A percentile compares a stretch with the other conserved stretches of the same genome.
phyloP scores from a whole-genome alignment of 2,888 invertebrate species.

The Dasysyrphus albostriatus region DNA sequence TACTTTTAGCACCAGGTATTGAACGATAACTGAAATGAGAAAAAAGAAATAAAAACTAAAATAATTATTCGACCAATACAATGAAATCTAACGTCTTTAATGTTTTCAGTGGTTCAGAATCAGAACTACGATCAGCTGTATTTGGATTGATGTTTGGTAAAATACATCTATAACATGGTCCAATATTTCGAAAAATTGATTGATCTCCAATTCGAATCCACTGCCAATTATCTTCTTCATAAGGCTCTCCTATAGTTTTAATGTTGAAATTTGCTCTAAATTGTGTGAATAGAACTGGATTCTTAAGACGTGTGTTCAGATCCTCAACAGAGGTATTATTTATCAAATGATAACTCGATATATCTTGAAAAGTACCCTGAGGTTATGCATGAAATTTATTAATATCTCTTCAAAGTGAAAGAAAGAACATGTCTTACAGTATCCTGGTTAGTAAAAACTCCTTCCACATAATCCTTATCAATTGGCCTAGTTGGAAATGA shows the following conservation, averaged over 20 bases:
- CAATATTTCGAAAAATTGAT: constrained; percentile 78
- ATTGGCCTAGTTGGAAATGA: constrained; percentile 79
- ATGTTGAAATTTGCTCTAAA: constrained; percentile 90
- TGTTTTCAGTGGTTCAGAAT: constrained; percentile 87
- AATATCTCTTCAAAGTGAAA: neutral
- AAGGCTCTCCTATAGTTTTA: constrained; percentile 85
- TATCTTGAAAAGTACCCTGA: constrained; percentile 87
- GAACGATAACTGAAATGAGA: constrained; percentile 57
- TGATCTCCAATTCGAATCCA: constrained; percentile 87
- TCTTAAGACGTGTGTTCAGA: constrained; percentile 86
- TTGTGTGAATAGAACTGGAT: constrained; percentile 85
- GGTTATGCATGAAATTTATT: neutral
- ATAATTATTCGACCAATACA: constrained; percentile 35
- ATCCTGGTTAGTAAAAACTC: constrained; percentile 68
- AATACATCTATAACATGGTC: constrained; percentile 86
- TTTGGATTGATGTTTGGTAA: constrained; percentile 89
- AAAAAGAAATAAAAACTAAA: neutral
- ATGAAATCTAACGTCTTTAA: constrained; percentile 86
- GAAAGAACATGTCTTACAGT: constrained; percentile 54
- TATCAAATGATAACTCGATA: constrained; percentile 88
- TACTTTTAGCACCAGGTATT: constrained; percentile 23
- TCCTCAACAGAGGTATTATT: constrained; percentile 88
- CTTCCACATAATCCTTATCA: constrained; percentile 78
- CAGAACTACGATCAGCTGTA: constrained; percentile 86
- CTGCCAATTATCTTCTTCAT: constrained; percentile 89